A percentile compares a stretch with the other conserved stretches of the same genome.
These are phyloP conservation scores for Stegodyphus mimosarum DNA, from an alignment of 1,140 invertebrate genomes.

Conservation along the genomic window DNA sequence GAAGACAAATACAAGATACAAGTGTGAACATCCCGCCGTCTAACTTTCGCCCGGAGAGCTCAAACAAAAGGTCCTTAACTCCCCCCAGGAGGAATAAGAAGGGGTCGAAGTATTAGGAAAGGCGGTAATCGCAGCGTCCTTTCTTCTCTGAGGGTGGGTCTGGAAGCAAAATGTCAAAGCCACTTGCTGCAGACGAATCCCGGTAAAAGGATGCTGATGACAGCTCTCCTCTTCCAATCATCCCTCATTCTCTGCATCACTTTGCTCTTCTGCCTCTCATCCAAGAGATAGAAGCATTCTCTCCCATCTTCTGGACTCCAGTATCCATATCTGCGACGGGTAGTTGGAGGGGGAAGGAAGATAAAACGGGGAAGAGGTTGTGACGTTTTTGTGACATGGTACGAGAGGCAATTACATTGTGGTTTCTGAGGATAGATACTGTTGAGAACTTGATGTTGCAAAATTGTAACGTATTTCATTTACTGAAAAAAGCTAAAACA, in stretches of 20 bases:
- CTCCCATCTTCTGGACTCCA: not conserved
- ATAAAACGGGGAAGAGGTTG: no score
- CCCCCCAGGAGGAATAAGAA: slow-evolving; percentile 4
- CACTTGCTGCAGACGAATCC: slow-evolving; percentile 39
- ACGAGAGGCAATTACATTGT: slow-evolving; percentile 21
- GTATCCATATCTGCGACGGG: no score
- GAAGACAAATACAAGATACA: not conserved
- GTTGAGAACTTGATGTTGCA: no score
- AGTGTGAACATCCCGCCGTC: not conserved
- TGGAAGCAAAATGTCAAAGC: slow-evolving; percentile 37
- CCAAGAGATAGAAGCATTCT: not conserved
- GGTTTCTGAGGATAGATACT: not conserved
- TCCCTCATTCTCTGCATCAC: slow-evolving; percentile 25
- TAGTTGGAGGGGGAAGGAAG: no score
- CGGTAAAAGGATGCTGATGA: slow-evolving; percentile 46
- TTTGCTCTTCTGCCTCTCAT: not conserved
- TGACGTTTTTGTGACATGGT: no score
- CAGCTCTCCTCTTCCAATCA: slow-evolving; percentile 50
- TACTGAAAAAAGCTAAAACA: no score
- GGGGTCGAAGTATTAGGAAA: slow-evolving; percentile 25
- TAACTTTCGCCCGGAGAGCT: not conserved
- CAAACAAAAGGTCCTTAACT: not conserved
- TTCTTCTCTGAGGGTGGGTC: not conserved
- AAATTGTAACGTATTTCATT: no score
- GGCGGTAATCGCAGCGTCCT: slow-evolving; percentile 32